Percentiles rank a stretch among this genome's conserved stretches.
phyloP scores from a whole-genome alignment of 2,113 vertebrate genomes.

The Seriola rivoliana region DNA sequence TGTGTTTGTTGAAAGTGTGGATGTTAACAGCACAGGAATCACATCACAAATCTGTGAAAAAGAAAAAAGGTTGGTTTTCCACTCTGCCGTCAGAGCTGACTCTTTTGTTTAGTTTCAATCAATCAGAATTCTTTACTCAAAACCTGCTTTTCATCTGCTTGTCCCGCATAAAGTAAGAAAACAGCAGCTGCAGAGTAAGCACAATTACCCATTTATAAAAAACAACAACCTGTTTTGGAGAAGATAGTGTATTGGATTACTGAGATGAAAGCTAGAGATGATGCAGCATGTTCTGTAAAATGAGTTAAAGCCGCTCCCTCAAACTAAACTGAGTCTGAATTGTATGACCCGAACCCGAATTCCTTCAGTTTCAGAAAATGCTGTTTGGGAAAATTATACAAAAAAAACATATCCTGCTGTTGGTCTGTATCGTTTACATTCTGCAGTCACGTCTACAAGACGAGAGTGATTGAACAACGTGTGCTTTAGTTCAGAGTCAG shows the following conservation, averaged over 20 bases:
- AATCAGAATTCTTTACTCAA: neutral
- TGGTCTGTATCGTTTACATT: neutral
- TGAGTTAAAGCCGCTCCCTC: neutral
- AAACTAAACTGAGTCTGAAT: neutral
- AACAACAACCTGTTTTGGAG: neutral
- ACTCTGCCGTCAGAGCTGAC: neutral
- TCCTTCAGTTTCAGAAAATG: neutral
- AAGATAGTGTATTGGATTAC: neutral
- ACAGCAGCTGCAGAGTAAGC: neutral
- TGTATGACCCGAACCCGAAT: too few species aligned
- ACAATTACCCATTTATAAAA: too few species aligned
- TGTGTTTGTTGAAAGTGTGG: conserved; percentile 8
- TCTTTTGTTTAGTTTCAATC: neutral
- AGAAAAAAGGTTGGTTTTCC: conserved; percentile 3
- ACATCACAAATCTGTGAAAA: neutral
- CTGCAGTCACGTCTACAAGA: too few species aligned
- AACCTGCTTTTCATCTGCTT: neutral
- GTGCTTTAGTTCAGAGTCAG: too few species aligned
- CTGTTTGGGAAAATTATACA: neutral
- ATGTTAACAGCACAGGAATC: neutral
- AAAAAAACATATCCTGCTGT: neutral
- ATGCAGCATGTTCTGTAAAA: neutral
- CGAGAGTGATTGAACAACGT: too few species aligned
- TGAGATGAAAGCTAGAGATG: neutral
- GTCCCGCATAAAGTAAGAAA: neutral